Base-by-base conservation (phyloP, 2,113 vertebrate species). In the Ramphastos sulfuratus region DNA sequence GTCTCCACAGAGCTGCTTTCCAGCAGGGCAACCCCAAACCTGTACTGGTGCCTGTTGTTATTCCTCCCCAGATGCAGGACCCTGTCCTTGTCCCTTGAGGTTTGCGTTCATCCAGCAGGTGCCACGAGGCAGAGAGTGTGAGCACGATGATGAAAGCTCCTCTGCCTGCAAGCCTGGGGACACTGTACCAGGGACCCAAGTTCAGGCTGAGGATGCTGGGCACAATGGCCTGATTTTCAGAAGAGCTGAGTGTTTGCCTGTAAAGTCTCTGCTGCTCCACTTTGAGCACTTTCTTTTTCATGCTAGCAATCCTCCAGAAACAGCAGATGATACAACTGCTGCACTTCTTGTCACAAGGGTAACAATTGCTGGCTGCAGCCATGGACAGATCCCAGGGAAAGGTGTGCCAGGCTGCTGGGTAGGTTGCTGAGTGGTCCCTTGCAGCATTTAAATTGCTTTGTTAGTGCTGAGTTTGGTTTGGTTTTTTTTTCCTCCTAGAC, bases 321-420 rank as follows among this genome's bases (percentile, higher is more conserved):
- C 1, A 3, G 75, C 79, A 70, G 14, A 33, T 12, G 15, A 19
- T 61, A 50, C 0, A 1, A 10, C 5, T 0, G 2, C 9, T 25
- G 71, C 15, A 21, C 19, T 37, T 52, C 55, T 31, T 7, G 39
- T 1, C 7, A 31, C 23, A 7, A 44, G 8, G 28, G 13, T 25
- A 31, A 42, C 20, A 30, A 21, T 2, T 25, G 59, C 15, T 10
- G n/a, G 24, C 78, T n/a, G 76, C 56, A 58, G 58, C 60, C 48
- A 17, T 1, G 12, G 44, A 8, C 56, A 33, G 20, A 30, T 4
- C 25, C 37, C 9, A 27, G 17, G 15, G 31, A 56, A 28, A 25
- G 25, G 25, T 9, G 33, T 17, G 61, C 71, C 39, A 71, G 76
- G 61, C 27, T 4, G 9, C 56, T 28, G 64, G 28, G 4, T 3